Conservation (phyloP, 2,113 vertebrate genomes). For the Malurus cyaneus region DNA sequence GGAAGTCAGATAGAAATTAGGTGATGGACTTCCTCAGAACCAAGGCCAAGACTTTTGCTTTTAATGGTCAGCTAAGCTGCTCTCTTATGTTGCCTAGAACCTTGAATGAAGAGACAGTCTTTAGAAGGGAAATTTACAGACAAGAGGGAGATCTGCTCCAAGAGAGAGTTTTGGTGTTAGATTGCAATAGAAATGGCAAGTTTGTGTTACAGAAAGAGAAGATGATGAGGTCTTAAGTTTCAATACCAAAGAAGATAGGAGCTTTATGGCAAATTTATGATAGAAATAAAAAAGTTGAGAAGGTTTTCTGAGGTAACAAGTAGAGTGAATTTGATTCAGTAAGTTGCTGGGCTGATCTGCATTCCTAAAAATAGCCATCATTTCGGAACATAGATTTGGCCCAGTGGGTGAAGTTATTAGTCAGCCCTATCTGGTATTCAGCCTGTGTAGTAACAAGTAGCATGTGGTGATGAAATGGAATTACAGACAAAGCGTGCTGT, state of each 20-base stretch:
- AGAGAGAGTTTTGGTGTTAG: background rate
- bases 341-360: background rate
- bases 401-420: background rate
- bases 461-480: background rate
- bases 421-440: constrained; percentile 8
- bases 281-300: background rate
- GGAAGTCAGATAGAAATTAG: background rate
- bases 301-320: background rate
- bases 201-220: background rate
- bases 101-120: background rate
- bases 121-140: background rate
- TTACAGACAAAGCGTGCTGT: background rate
- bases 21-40: background rate
- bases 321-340: background rate
- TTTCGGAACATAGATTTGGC: constrained; percentile 3
- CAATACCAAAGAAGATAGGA: background rate
- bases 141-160: background rate
- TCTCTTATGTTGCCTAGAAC: background rate
- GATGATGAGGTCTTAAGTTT: background rate
- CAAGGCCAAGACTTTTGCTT: background rate
- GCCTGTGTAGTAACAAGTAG: background rate
- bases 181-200: background rate
- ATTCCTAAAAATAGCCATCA: constrained; percentile 6
- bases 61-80: background rate
- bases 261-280: background rate